phyloP scores from a whole-genome alignment of 2,888 invertebrate genomes.

The Aphodius granarius region DNA sequence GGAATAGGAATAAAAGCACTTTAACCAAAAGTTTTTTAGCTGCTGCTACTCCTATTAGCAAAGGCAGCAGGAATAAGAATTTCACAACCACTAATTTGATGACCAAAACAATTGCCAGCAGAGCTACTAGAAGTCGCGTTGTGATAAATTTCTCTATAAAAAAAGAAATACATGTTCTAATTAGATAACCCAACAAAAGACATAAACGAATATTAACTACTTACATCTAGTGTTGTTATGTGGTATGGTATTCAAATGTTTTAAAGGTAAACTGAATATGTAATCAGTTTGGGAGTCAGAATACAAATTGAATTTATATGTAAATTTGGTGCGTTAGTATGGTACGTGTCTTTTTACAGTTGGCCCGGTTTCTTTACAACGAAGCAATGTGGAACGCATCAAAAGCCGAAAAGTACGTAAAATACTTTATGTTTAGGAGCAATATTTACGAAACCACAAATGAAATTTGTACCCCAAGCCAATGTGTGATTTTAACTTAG shows the following conservation, averaged over 20 bases:
- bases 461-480: too few species aligned
- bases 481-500: too few species aligned
- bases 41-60: constrained; percentile 77
- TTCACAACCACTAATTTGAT: constrained; percentile 80
- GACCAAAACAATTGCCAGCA: constrained; percentile 74
- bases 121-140: constrained; percentile 70
- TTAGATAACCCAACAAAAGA: background rate
- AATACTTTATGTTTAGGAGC: too few species aligned
- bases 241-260: background rate
- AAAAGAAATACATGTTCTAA: constrained; percentile 30
- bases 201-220: background rate
- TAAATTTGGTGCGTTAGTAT: background rate
- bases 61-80: constrained; percentile 76
- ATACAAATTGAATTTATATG: constrained; percentile 5
- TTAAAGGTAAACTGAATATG: constrained; percentile 7
- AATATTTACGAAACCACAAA: too few species aligned
- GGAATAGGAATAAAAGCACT: constrained; percentile 78
- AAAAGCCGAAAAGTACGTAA: too few species aligned
- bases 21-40: constrained; percentile 85
- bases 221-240: too few species aligned
- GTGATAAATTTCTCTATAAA: constrained; percentile 76
- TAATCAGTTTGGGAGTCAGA: background rate
- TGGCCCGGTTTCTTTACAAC: background rate
- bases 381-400: too few species aligned
- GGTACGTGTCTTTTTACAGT: background rate